A percentile compares a stretch with the other conserved stretches of the same genome.
Conservation (phyloP, 2,797 vertebrate species). For the Buceros bicornis region DNA sequence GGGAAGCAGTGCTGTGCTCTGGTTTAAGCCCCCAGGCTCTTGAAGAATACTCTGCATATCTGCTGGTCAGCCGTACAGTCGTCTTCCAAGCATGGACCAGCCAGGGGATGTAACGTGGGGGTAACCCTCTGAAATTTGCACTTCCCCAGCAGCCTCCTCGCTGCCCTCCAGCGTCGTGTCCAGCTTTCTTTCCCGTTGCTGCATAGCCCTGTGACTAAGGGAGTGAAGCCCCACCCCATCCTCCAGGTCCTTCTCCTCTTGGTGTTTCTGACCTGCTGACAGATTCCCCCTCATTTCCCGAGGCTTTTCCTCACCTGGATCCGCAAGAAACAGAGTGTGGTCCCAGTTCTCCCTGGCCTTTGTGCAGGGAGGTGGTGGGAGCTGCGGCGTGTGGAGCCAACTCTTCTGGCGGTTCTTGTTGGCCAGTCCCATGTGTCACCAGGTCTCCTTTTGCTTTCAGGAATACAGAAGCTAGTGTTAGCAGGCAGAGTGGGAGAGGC, state of each 20-base stretch:
- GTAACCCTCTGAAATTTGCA: not conserved
- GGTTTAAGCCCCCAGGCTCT: not conserved
- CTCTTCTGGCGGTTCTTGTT: not conserved
- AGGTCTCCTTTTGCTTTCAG: slow-evolving; percentile 77
- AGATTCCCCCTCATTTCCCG: not conserved
- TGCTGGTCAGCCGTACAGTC: not conserved
- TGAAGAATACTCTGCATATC: not conserved
- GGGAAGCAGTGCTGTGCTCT: not conserved
- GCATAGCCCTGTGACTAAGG: not conserved
- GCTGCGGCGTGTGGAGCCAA: not conserved
- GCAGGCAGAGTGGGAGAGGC: slow-evolving; percentile 96
- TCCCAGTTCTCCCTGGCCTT: not conserved
- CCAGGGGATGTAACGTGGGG: not conserved
- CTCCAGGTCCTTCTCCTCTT: not conserved
- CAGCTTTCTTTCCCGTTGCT: not conserved
- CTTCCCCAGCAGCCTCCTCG: not conserved
- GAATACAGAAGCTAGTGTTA: slow-evolving; percentile 98
- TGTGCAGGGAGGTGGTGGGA: not conserved
- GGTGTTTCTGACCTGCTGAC: not conserved
- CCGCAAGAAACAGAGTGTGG: not conserved
- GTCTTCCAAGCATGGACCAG: not conserved
- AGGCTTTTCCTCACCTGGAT: not conserved
- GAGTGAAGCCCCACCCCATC: not conserved
- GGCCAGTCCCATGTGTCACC: not conserved
- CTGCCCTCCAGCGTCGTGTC: not conserved